phyloP scores from a whole-genome alignment of 2,113 vertebrate genomes.

The Electrona antarctica region DNA sequence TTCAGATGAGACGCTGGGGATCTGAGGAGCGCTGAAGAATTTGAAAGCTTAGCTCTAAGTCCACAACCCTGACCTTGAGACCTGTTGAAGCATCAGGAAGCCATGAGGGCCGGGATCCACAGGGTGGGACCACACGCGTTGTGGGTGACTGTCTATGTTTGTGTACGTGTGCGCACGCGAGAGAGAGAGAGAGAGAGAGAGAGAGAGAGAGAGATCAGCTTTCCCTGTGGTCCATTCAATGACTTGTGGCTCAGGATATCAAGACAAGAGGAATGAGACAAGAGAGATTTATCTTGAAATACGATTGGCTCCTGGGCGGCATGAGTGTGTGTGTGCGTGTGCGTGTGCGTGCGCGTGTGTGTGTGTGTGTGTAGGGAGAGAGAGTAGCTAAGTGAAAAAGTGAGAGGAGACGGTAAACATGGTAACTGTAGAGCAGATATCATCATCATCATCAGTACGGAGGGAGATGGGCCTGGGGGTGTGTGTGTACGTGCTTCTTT shows the following conservation, averaged over 20 bases:
- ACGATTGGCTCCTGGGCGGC: conserved; percentile 44
- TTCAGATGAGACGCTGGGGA: conserved; percentile 49
- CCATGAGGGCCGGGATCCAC: conserved; percentile 37
- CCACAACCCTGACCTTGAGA: conserved; percentile 51
- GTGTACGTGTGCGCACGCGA: conserved; percentile 22
- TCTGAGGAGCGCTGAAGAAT: conserved; percentile 51
- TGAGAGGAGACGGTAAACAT: conserved; percentile 58
- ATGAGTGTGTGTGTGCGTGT: conserved; percentile 13
- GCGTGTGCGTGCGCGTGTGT: conserved; percentile 4
- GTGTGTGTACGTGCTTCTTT: conserved; percentile 49
- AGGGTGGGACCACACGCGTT: conserved; percentile 65
- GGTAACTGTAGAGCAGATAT: conserved; percentile 61
- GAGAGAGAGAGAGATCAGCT: conserved; percentile 68
- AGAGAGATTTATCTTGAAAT: conserved; percentile 73
- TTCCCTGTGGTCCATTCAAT: conserved; percentile 70
- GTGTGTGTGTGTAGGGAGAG: conserved; percentile 25
- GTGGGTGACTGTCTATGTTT: conserved; percentile 38
- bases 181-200: conserved; percentile 46
- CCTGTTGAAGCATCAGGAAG: conserved; percentile 66
- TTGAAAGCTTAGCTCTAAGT: conserved; percentile 66
- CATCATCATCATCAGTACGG: conserved; percentile 9
- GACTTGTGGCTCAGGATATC: conserved; percentile 65
- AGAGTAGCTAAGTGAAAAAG: conserved; percentile 43
- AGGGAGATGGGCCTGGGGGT: conserved; percentile 23
- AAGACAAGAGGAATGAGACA: conserved; percentile 68